These are phyloP conservation scores for Brachirus orientalis DNA, from an alignment of 2,113 vertebrate genomes.

Conservation along the genomic window DNA sequence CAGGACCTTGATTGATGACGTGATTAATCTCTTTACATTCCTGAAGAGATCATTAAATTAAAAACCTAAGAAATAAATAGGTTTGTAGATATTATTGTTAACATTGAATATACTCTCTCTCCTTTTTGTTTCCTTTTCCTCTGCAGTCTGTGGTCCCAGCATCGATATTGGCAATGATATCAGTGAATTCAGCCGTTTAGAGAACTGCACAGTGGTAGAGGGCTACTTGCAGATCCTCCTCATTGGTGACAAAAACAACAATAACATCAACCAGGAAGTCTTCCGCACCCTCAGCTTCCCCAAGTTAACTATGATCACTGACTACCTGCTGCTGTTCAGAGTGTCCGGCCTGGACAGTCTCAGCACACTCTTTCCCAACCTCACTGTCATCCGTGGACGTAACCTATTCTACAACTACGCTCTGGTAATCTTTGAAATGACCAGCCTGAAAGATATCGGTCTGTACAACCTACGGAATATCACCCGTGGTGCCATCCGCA, in stretches of 20 bases:
- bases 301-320: conserved; percentile 95
- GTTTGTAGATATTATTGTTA: neutral
- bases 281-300: conserved; percentile 95
- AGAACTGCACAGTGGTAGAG: conserved; percentile 98
- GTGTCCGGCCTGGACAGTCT: conserved; percentile 96
- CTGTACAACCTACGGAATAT: conserved; percentile 95
- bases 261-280: conserved; percentile 84
- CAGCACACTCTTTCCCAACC: conserved; percentile 96
- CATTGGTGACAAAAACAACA: conserved; percentile 90
- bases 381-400: conserved; percentile 94
- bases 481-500: conserved; percentile 95
- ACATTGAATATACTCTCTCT: neutral
- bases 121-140: neutral
- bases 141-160: conserved; percentile 90
- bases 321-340: conserved; percentile 96
- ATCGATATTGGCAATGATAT: conserved; percentile 97
- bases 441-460: conserved; percentile 96
- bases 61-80: neutral
- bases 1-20: neutral
- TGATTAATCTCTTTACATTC: neutral
- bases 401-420: conserved; percentile 99
- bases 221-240: conserved; percentile 97
- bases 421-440: conserved; percentile 98
- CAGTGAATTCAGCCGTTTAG: conserved; percentile 90
- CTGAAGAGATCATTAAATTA: neutral